Conservation (phyloP, 2,888 invertebrate genomes). For the Agrotis ipsilon region DNA sequence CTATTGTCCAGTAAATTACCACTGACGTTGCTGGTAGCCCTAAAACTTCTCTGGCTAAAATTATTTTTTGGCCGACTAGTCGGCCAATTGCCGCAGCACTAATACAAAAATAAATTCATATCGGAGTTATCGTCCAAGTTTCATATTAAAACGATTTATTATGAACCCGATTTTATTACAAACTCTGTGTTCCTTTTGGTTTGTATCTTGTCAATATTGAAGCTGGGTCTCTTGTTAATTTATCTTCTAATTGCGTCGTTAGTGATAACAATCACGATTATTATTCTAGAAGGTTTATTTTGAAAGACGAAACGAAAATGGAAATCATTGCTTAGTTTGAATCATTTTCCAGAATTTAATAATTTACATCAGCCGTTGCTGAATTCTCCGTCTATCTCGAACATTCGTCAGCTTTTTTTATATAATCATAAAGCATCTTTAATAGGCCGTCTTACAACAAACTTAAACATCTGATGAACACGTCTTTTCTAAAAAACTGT, state of each 20-base stretch:
- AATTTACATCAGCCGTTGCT: background rate
- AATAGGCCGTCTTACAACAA: too few relatives aligned
- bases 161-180: conserved; percentile 18
- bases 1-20: too few relatives aligned
- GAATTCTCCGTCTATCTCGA: background rate
- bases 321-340: conserved; percentile 29
- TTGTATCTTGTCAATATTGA: conserved; percentile 37
- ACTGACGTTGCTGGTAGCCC: too few relatives aligned
- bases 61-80: too few relatives aligned
- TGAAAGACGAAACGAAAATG: background rate
- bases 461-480: too few relatives aligned
- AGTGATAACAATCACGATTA: conserved; percentile 14
- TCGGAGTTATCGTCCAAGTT: conserved; percentile 12
- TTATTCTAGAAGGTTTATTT: conserved; percentile 7
- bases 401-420: background rate
- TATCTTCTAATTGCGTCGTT: background rate
- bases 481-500: too few relatives aligned
- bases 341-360: conserved; percentile 20
- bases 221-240: conserved; percentile 3
- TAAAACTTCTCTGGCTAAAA: too few relatives aligned
- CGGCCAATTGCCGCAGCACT: too few relatives aligned
- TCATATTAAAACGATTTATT: conserved; percentile 27
- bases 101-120: conserved; percentile 4
- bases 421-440: too few relatives aligned
- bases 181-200: conserved; percentile 5